Conservation (phyloP, 2,888 invertebrate genomes). For the Drosophila infuscata region DNA sequence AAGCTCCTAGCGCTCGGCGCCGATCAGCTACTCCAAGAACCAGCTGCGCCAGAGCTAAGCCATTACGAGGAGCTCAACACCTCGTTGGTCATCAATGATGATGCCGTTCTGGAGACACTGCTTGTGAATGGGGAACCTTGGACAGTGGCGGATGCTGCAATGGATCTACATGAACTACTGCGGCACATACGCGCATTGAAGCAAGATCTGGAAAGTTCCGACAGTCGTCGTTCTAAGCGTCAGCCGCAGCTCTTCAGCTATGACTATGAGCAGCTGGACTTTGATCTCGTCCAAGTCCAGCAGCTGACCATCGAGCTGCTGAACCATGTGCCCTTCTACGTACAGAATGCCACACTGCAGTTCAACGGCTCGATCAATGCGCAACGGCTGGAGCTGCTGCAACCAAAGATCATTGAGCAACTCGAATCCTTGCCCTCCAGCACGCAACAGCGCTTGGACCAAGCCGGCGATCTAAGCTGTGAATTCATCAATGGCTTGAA, state of each 20-base stretch:
- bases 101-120: slow-evolving; percentile 66
- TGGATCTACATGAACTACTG: slow-evolving; percentile 70
- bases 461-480: slow-evolving; percentile 77
- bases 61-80: slow-evolving; percentile 50
- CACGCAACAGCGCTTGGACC: slow-evolving; percentile 34
- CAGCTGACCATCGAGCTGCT: slow-evolving; percentile 78
- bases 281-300: slow-evolving; percentile 73
- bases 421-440: slow-evolving; percentile 47
- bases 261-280: slow-evolving; percentile 67
- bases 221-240: slow-evolving; percentile 52
- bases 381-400: slow-evolving; percentile 62
- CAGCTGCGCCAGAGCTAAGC: not conserved
- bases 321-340: slow-evolving; percentile 78
- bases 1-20: slow-evolving; percentile 47
- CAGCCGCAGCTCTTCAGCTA: slow-evolving; percentile 46
- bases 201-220: slow-evolving; percentile 36
- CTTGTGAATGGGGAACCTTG: slow-evolving; percentile 77
- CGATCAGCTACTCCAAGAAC: slow-evolving; percentile 24
- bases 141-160: slow-evolving; percentile 68
- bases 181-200: slow-evolving; percentile 68
- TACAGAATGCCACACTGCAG: slow-evolving; percentile 71
- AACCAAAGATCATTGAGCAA: slow-evolving; percentile 19
- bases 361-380: slow-evolving; percentile 75
- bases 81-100: slow-evolving; percentile 66
- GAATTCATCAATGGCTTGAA: slow-evolving; percentile 85